phyloP scores from a whole-genome alignment of 2,797 vertebrate species.

The Gila robusta region DNA sequence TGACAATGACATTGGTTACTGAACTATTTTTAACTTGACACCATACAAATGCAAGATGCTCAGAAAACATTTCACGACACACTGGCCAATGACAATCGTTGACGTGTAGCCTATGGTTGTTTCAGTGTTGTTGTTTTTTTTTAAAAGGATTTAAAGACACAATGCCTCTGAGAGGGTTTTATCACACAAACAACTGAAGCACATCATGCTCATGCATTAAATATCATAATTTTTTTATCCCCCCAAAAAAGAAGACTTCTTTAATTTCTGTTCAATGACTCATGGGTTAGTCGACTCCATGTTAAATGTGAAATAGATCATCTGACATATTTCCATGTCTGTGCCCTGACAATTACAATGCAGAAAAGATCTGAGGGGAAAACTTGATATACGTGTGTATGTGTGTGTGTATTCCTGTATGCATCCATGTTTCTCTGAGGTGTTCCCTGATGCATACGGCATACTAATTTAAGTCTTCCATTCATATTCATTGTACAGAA shows the following conservation, averaged over 20 bases:
- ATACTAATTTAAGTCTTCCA: slow-evolving; percentile 33
- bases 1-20: not conserved
- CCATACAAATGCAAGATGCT: not conserved
- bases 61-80: not conserved
- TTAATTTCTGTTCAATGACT: not conserved
- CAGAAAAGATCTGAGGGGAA: not conserved
- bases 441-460: not conserved
- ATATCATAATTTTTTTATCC: not conserved
- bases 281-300: not conserved
- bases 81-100: not conserved
- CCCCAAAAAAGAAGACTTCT: not conserved
- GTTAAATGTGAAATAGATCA: not conserved
- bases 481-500: slow-evolving; percentile 40
- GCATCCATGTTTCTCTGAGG: slow-evolving; percentile 14
- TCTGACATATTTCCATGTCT: not conserved
- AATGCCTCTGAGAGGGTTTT: not conserved
- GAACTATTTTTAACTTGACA: not conserved
- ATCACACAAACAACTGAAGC: not conserved
- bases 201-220: not conserved
- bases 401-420: not conserved
- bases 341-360: not conserved
- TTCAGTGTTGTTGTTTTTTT: not conserved
- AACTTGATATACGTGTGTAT: not conserved
- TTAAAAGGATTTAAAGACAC: not conserved
- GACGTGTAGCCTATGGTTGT: not conserved